Evolutionary conservation across 2,888 invertebrate species (phyloP).

Genomic region (Choreutis nemorana): DNA sequence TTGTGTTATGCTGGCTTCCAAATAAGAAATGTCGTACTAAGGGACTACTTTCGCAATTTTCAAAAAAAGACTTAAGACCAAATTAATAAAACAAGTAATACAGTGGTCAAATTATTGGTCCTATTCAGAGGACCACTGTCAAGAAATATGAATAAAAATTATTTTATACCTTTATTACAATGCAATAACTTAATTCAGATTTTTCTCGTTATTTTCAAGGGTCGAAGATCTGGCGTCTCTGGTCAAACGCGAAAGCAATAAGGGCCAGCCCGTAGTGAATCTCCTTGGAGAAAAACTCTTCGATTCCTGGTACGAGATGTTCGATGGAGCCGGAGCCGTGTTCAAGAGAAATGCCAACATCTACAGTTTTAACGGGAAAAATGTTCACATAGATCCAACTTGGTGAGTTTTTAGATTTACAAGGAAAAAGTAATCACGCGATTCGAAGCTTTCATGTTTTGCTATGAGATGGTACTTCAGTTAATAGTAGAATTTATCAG

Average conservation of each 20-base stretch:
- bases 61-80: too few species aligned
- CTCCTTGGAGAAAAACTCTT: slow-evolving; percentile 30
- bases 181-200: neutral
- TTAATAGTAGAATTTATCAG: neutral
- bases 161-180: neutral
- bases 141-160: too few species aligned
- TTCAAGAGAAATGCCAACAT: slow-evolving; percentile 21
- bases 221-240: slow-evolving; percentile 21
- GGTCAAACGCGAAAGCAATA: slow-evolving; percentile 17
- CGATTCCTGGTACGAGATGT: slow-evolving; percentile 38
- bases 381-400: slow-evolving; percentile 30
- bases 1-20: too few species aligned
- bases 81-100: too few species aligned
- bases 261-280: slow-evolving; percentile 31
- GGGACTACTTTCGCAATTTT: too few species aligned
- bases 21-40: too few species aligned
- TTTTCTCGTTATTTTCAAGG: slow-evolving; percentile 16
- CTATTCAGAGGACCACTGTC: too few species aligned
- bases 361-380: slow-evolving; percentile 36
- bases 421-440: neutral
- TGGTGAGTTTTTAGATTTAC: slow-evolving; percentile 32
- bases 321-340: slow-evolving; percentile 28
- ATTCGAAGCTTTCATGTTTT: too few species aligned
- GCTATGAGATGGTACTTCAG: too few species aligned
- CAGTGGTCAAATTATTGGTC: too few species aligned